phyloP scores from a whole-genome alignment of 1,140 invertebrate species.

The Drosophila neocordata region DNA sequence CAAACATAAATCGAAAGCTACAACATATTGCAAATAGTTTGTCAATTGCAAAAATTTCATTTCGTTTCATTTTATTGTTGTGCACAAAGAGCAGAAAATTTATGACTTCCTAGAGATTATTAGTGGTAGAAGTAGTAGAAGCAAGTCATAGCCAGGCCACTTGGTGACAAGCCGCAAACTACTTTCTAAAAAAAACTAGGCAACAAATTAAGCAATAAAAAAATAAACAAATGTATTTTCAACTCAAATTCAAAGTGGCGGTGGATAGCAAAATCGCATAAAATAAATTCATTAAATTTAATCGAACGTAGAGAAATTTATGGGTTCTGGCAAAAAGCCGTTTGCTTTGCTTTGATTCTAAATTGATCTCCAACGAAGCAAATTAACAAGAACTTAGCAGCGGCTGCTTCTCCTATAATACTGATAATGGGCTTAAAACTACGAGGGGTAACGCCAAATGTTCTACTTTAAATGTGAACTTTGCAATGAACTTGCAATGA shows the following conservation, averaged over 20 bases:
- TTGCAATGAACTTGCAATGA: neutral
- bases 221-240: constrained; percentile 41
- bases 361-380: constrained; percentile 49
- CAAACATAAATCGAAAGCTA: constrained; percentile 4
- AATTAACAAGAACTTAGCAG: constrained; percentile 44
- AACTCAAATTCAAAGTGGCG: constrained; percentile 36
- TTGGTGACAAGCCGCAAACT: constrained; percentile 62
- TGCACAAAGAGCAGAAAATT: constrained; percentile 47
- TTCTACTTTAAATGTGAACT: neutral
- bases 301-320: constrained; percentile 55
- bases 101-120: constrained; percentile 69
- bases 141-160: constrained; percentile 22
- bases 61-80: constrained; percentile 66
- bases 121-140: constrained; percentile 19
- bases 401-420: constrained; percentile 1
- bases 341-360: neutral
- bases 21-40: constrained; percentile 52
- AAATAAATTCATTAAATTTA: constrained; percentile 64
- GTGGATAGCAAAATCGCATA: constrained; percentile 39
- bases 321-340: constrained; percentile 36
- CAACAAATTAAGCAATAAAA: constrained; percentile 59
- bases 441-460: neutral
- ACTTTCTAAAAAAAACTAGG: constrained; percentile 68
- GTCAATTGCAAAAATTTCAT: constrained; percentile 64
- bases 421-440: constrained; percentile 13